Evolutionary conservation across 2,888 invertebrate species (phyloP).

Genomic region (Odontothrips loti): DNA sequence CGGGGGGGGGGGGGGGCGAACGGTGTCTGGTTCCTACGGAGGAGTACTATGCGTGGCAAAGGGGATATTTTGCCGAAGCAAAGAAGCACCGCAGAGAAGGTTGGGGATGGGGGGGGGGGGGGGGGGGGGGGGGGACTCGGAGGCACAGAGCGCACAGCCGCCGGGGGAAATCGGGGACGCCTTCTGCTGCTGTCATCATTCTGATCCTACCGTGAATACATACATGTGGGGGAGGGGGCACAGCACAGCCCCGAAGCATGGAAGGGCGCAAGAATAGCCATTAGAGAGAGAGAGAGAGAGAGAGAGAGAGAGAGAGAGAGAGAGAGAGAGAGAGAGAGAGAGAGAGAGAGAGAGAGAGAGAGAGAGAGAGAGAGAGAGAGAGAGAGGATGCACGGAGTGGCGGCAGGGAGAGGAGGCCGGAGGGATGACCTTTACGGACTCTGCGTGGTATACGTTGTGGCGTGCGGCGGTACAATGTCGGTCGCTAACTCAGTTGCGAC

Average conservation of each 20-base stretch:
- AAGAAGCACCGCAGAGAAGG: not conserved
- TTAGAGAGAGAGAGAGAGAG: too few relatives aligned
- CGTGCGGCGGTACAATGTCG: not conserved
- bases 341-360: not conserved
- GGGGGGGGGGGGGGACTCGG: not conserved
- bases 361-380: constrained; percentile 4
- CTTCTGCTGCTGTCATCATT: too few relatives aligned
- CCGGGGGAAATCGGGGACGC: too few relatives aligned
- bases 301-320: too few relatives aligned
- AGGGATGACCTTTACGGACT: not conserved
- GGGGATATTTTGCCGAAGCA: not conserved
- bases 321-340: not conserved
- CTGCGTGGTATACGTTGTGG: not conserved
- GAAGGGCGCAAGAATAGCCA: too few relatives aligned
- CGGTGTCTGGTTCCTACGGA: too few relatives aligned
- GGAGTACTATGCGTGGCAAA: too few relatives aligned
- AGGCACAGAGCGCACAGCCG: too few relatives aligned
- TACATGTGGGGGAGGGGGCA: too few relatives aligned
- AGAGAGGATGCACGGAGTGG: not conserved
- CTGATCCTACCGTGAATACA: too few relatives aligned
- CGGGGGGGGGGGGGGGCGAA: too few relatives aligned
- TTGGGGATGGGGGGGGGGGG: not conserved
- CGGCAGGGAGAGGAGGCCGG: not conserved
- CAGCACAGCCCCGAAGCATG: not conserved
- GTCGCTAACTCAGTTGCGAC: constrained; percentile 8